A percentile compares a stretch with the other conserved stretches of the same genome.
Conservation (phyloP, 1,140 invertebrate genomes). For the Lasaia peninsularis region DNA sequence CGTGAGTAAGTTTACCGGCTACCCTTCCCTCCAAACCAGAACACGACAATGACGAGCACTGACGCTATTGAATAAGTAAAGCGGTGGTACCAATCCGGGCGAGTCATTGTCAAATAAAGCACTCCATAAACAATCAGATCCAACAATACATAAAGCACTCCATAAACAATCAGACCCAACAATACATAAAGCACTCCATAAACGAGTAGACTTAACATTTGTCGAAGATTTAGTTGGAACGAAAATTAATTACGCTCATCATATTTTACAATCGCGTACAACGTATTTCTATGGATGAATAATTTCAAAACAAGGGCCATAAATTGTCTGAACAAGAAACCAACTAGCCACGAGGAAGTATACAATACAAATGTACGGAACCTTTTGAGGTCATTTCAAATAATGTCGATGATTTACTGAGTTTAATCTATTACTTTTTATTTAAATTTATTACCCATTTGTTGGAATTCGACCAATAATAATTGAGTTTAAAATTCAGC, state of each 20-base stretch:
- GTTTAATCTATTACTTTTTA: neutral
- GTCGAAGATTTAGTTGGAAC: constrained; percentile 8
- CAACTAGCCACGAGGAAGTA: constrained; percentile 9
- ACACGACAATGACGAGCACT: too few species aligned
- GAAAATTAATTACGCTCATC: constrained; percentile 9
- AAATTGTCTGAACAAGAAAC: constrained; percentile 12
- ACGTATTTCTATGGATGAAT: constrained; percentile 8
- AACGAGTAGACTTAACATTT: neutral
- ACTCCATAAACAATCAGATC: too few species aligned
- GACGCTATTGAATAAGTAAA: too few species aligned
- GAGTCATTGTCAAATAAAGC: too few species aligned
- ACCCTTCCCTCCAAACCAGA: too few species aligned
- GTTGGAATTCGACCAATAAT: too few species aligned
- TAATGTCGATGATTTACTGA: neutral
- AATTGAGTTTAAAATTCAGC: too few species aligned
- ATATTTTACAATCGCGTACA: constrained; percentile 11
- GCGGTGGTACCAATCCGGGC: too few species aligned
- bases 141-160: too few species aligned
- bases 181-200: neutral
- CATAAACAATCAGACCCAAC: too few species aligned
- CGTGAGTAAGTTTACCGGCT: too few species aligned
- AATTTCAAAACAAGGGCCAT: constrained; percentile 6
- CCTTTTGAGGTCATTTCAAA: constrained; percentile 4
- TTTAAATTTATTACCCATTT: too few species aligned
- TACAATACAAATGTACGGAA: constrained; percentile 9